Conservation (phyloP, 2,797 vertebrate genomes). For the Melopsittacus undulatus region DNA sequence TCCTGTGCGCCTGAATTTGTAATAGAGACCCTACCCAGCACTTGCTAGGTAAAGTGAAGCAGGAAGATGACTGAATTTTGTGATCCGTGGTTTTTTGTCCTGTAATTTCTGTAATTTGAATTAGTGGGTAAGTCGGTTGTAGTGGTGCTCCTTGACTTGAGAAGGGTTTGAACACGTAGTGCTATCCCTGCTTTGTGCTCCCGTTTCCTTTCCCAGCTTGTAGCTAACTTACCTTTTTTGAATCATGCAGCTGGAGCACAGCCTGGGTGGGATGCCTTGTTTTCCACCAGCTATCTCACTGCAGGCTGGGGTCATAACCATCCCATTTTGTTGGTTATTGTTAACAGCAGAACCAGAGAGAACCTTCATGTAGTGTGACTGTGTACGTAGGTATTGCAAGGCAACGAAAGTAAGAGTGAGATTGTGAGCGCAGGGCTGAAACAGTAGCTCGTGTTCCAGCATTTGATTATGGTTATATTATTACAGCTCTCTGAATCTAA, state of each 20-base stretch:
- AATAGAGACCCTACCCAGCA: background rate
- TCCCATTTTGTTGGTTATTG: fast-evolving
- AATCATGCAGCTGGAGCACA: background rate
- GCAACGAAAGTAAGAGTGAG: background rate
- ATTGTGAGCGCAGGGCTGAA: background rate
- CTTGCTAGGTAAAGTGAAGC: background rate
- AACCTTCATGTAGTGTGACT: fast-evolving
- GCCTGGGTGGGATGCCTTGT: background rate
- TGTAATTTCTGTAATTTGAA: background rate
- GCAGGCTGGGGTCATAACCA: background rate
- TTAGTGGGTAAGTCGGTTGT: background rate
- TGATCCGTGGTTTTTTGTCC: background rate
- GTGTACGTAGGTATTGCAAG: background rate
- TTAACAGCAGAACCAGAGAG: background rate
- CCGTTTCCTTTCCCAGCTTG: fast-evolving
- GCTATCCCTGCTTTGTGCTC: fast-evolving
- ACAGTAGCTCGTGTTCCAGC: fast-evolving
- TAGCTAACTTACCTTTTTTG: background rate
- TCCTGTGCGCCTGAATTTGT: background rate
- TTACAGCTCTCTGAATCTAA: constrained; percentile 10
- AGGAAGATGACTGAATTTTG: background rate
- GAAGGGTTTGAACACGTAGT: background rate
- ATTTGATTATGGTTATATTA: background rate
- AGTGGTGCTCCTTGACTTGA: background rate
- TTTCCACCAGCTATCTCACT: background rate